A percentile compares a stretch with the other conserved stretches of the same genome.
Evolutionary conservation across 2,888 invertebrate species (phyloP).

Genomic region (Galeopsomyia nigrocyanea): DNA sequence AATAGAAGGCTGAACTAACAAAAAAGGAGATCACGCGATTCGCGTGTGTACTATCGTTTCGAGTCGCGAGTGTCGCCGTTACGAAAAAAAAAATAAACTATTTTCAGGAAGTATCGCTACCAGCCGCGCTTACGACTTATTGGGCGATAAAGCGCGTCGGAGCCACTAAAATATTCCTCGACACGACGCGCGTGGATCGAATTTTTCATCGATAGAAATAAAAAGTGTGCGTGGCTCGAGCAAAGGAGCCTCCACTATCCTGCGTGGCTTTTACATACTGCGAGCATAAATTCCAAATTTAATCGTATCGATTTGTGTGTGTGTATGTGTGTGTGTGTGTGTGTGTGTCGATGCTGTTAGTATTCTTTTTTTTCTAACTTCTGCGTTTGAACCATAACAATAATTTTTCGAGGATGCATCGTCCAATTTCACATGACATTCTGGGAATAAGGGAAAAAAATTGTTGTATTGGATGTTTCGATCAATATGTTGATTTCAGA

Average conservation of each 20-base stretch:
- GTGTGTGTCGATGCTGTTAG: constrained; percentile 15
- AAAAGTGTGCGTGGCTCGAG: neutral
- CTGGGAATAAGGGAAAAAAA: too few relatives aligned
- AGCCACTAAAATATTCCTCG: constrained; percentile 43
- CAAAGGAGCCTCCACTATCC: constrained; percentile 1
- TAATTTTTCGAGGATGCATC: constrained; percentile 29
- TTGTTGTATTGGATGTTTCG: neutral
- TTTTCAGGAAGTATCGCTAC: constrained; percentile 30
- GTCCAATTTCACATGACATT: constrained; percentile 21
- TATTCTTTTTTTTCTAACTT: constrained; percentile 24
- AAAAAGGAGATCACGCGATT: too few relatives aligned
- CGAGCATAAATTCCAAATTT: constrained; percentile 47
- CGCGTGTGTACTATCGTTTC: too few relatives aligned
- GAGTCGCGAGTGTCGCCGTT: neutral
- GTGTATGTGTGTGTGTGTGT: constrained; percentile 18
- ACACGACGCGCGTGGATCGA: constrained; percentile 46
- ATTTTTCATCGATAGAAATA: constrained; percentile 45
- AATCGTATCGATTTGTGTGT: constrained; percentile 45
- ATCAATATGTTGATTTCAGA: neutral
- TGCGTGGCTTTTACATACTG: constrained; percentile 37
- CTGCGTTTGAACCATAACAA: constrained; percentile 25
- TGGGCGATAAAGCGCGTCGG: constrained; percentile 43
- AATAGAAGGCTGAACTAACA: too few relatives aligned
- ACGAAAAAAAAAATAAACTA: constrained; percentile 29
- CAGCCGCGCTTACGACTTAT: constrained; percentile 41